Evolutionary conservation across 2,113 vertebrate genomes (phyloP), one percentile per base, ranked within the genome.

Genomic region (Probosciger aterrimus): DNA sequence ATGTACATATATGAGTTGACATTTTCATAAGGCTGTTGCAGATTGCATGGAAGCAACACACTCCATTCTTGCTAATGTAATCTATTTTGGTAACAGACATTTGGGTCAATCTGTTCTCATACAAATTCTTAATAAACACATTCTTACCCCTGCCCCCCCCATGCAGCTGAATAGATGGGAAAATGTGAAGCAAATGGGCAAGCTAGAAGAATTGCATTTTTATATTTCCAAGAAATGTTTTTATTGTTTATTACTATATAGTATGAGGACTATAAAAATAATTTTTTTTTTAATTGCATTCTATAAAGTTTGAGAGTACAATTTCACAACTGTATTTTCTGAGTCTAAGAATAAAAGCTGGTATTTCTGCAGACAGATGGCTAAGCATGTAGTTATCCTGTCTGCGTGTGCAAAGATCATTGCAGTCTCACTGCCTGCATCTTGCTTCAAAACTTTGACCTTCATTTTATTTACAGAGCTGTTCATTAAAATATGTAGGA

Each of bases 61-160:
- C 82, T 97, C 75, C 82, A 93, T 96, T 97, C 64, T 81, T 90
- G 63, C 91, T 91, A 96, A 88, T 82, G 94, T 83, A 85, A 85
- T 95, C 74, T 90, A 93, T 97, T 96, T 96, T 88, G 84, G 75
- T 97, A 89, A 82, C 90, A 95, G 93, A 92, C 92, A 97, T 97
- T 97, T 97, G 95, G 95, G 95, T 97, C 96, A 97, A 95, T 95
- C 91, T 97, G 95, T 95, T 96, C 96, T 95, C 93, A 92, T 92
- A 95, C 59, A 96, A 96, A 95, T 94, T 97, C 93, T 95, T 97
- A 96, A 96, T 95, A 97, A 96, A 95, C 59, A 88, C 69, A 57
- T 92, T 95, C 50, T 77, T 92, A 41, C 57, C 63, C 44, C 37
- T 17, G 47, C 65, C 33, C 59, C 23, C n/a, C n/a, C 23, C 79